Percentiles rank a stretch among this genome's conserved stretches.
Conservation (phyloP, 2,888 invertebrate species). For the Aleiodes testaceus region DNA sequence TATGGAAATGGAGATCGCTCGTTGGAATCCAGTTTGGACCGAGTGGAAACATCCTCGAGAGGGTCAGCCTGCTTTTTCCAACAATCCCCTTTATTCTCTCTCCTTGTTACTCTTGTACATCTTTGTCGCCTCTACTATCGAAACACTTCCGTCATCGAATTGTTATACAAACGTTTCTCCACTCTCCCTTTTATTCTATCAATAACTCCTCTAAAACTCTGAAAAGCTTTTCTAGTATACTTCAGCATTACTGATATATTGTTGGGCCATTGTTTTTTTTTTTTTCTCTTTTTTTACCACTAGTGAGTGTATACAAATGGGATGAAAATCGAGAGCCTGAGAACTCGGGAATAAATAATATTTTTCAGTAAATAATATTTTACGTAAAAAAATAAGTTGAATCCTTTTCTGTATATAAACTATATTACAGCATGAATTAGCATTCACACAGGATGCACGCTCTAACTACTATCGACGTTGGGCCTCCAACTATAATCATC, state of each 20-base stretch:
- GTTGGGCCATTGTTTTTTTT: constrained; percentile 19
- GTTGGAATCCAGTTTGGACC: constrained; percentile 69
- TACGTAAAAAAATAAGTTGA: constrained; percentile 3
- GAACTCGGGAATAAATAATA: too few species aligned
- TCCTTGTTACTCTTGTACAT: constrained; percentile 30
- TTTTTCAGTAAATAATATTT: constrained; percentile 1
- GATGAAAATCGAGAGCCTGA: too few species aligned
- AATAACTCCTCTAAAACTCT: constrained; percentile 35
- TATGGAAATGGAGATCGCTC: constrained; percentile 71
- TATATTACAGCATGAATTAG: constrained; percentile 23
- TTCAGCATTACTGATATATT: constrained; percentile 16
- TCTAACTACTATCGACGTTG: constrained; percentile 73
- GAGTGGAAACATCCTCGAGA: constrained; percentile 68
- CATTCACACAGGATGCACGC: constrained; percentile 73
- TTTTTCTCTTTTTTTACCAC: too few species aligned
- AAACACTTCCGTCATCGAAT: constrained; percentile 23
- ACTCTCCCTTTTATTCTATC: constrained; percentile 35
- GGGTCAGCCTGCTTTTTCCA: constrained; percentile 59
- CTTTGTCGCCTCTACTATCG: constrained; percentile 22
- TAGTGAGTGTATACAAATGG: too few species aligned
- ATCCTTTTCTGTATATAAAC: constrained; percentile 23
- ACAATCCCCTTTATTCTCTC: constrained; percentile 14
- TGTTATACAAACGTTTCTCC: constrained; percentile 23
- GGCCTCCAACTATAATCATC: constrained; percentile 72
- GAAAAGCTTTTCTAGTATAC: constrained; percentile 41